phyloP scores from a whole-genome alignment of 37 sponge, comb jelly and placozoan species.

The Halisarca cf. caerulea region DNA sequence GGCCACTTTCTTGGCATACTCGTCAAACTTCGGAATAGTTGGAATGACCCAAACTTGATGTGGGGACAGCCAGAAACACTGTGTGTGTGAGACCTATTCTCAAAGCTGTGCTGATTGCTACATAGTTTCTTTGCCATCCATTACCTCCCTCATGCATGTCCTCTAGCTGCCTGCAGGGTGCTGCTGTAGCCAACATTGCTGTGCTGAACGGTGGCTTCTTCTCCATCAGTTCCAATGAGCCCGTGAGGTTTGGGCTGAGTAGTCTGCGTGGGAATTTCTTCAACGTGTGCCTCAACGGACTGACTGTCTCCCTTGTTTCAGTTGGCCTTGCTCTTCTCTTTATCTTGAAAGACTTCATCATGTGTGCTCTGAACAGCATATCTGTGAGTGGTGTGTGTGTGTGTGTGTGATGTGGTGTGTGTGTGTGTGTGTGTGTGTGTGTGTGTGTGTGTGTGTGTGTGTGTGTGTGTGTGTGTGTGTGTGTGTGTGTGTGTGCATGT shows the following conservation, averaged over 20 bases:
- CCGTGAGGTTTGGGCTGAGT: not conserved
- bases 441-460: too few relatives aligned
- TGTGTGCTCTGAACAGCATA: conserved; percentile 8
- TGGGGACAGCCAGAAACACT: conserved; percentile 99
- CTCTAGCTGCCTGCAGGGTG: not conserved
- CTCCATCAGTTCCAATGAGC: not conserved
- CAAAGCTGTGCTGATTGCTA: too few relatives aligned
- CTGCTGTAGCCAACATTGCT: not conserved
- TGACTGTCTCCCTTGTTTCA: not conserved
- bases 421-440: too few relatives aligned
- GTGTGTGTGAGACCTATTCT: too few relatives aligned
- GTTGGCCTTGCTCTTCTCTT: not conserved
- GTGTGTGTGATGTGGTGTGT: too few relatives aligned
- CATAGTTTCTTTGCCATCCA: too few relatives aligned
- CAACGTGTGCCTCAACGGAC: not conserved
- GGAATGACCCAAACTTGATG: conserved; percentile 91
- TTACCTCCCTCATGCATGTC: too few relatives aligned
- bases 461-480: too few relatives aligned
- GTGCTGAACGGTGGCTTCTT: conserved; percentile 5
- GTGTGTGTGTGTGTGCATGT: too few relatives aligned
- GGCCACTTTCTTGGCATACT: conserved; percentile 72
- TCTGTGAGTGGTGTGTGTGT: conserved; percentile 15
- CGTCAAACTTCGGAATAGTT: conserved; percentile 84
- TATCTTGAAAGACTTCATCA: conserved; percentile 11
- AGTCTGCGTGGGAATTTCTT: not conserved